Evolutionary conservation across 2,888 invertebrate species (phyloP), one percentile per base, ranked within the genome.

Genomic region (Tenthredo distinguenda): DNA sequence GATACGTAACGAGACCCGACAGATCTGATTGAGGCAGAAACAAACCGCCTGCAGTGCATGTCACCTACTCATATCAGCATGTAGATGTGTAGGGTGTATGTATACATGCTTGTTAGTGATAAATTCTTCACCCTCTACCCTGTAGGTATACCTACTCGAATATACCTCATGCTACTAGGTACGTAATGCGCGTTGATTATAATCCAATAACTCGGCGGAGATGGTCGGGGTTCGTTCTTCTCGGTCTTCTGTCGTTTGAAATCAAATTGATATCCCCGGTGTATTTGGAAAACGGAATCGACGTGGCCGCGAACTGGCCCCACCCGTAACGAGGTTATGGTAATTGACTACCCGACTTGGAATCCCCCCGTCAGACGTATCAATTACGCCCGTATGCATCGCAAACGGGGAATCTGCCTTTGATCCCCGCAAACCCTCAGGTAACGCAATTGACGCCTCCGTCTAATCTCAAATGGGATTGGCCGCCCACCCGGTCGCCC

Each of bases 321-420:
- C 43, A 31, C 85, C 87, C 89, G 89, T 91, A 92, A 92, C 91
- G 89, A 92, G 92, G 93, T 93, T 93, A 93, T 93, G 92, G 92
- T 93, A 93, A 93, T 93, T 91, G 92, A 92, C 92, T 91, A 91
- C 90, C 89, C 91, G 91, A 92, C 92, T 93, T 93, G 92, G 91
- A 91, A 92, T 92, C 91, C 83, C 90, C 91, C 91, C 91, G 91
- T 92, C 92, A 92, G 90, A 91, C 90, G 89, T 92, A 92, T 93
- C 91, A 93, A 92, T 93, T 92, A 92, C 92, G 91, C 90, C 89
- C 90, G 90, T 91, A 91, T 91, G 91, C 91, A 90, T 91, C 90
- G 88, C 90, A 89, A 83, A 90, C 90, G 88, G 91, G 89, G 92
- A 91, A 92, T 91, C 91, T 90, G 91, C 91, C 92, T 93, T 92